phyloP scores from a whole-genome alignment of 2,113 vertebrate species.

The Turnix velox region DNA sequence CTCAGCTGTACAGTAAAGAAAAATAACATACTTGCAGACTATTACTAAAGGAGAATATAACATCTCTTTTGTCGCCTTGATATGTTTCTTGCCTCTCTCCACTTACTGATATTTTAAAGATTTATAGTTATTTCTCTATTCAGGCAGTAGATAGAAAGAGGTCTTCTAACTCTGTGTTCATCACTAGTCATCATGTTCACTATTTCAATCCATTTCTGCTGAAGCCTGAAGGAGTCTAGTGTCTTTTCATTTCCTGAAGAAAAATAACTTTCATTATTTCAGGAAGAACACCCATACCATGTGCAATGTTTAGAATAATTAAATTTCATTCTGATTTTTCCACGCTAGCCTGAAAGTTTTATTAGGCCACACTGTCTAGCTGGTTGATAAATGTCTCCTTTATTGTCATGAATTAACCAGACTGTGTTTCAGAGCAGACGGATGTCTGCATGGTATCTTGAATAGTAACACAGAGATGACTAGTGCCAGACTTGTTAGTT shows the following conservation, averaged over 20 bases:
- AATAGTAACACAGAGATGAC: not conserved
- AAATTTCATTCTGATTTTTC: not conserved
- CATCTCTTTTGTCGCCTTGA: not conserved
- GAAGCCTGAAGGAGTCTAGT: not conserved
- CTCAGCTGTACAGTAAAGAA: not conserved
- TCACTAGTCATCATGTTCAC: not conserved
- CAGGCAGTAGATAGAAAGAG: not conserved
- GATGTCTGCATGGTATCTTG: not conserved
- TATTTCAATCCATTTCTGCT: not conserved
- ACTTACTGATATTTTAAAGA: not conserved
- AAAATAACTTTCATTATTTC: slow-evolving; percentile 46
- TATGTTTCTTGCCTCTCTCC: not conserved
- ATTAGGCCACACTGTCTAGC: not conserved
- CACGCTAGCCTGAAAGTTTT: not conserved
- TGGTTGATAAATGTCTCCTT: slow-evolving; percentile 8
- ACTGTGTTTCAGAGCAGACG: not conserved
- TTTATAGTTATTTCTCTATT: slow-evolving; percentile 16
- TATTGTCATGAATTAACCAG: not conserved
- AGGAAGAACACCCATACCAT: not conserved
- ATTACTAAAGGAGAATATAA: not conserved
- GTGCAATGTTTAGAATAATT: slow-evolving; percentile 31
- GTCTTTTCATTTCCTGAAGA: slow-evolving; percentile 41
- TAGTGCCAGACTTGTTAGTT: not conserved
- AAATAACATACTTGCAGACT: not conserved
- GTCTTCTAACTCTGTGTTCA: not conserved